Evolutionary conservation across 2,797 vertebrate genomes (phyloP), one percentile per base, ranked within the genome.

Genomic region (Arremon aurantiirostris): DNA sequence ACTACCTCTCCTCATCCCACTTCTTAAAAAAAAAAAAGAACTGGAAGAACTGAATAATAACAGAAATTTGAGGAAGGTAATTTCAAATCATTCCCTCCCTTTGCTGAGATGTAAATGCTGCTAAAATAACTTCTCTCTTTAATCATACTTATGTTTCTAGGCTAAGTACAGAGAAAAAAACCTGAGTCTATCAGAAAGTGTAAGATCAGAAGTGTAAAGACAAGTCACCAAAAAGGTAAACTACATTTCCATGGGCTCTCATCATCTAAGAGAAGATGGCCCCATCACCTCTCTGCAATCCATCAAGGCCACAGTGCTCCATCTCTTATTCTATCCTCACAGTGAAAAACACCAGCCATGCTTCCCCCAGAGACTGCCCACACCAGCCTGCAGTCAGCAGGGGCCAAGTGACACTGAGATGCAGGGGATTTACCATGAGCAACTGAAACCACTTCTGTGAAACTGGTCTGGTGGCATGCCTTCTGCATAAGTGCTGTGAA

Each of bases 181-280:
- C 0, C 4, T 7, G 18, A 77, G 11, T 7, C 2, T 28, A 73
- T n/a, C 64, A 71, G 18, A 37, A 84, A 42, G 81, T 2, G 3
- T 30, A 68, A 76, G 66, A 68, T 22, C 37, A 64, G 44, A 56
- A 59, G 28, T 3, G 2, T 30, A 69, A 52, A 72, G 44, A 42
- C 11, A 12, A 76, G 27, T 34, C 32, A 76, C 11, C n/a, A 49
- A 34, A 39, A 72, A 41, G 23, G 32, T 15, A 53, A 63, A 70
- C 16, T 52, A 47, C 16, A 19, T 13, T 39, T 57, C 59, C 28
- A 28, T 0, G 3, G 65, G 53, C 53, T 83, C 39, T 44, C 32
- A 13, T 6, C 14, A 53, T 16, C 41, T 52, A 21, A 39, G 57
- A 90, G 64, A 44, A 0, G 0, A 0, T 5, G 42, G 44, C 15